These are phyloP conservation scores for Lycodopsis pacificus DNA, from an alignment of 2,797 vertebrate genomes.

Conservation along the genomic window DNA sequence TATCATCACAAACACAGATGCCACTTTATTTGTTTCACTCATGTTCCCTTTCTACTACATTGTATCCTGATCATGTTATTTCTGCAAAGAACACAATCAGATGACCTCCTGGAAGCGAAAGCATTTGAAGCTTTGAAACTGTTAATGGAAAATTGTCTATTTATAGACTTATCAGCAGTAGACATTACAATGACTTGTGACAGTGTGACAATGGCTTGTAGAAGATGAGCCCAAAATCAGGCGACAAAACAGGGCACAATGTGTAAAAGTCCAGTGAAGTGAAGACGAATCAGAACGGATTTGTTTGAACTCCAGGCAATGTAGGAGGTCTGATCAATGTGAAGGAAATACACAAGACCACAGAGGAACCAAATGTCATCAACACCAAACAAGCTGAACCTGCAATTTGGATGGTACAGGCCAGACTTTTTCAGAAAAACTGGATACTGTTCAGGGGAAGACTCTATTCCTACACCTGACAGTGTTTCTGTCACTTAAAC, in stretches of 20 bases:
- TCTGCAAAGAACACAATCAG: conserved; percentile 35
- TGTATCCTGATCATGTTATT: conserved; percentile 41
- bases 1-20: conserved; percentile 70
- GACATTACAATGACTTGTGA: conserved; percentile 5
- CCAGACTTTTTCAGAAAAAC: background rate
- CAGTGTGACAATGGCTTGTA: conserved; percentile 17
- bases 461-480: background rate
- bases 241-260: background rate
- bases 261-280: background rate
- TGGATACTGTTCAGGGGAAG: conserved; percentile 3
- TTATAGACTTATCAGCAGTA: conserved; percentile 28
- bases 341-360: background rate
- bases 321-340: background rate
- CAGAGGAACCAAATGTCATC: background rate
- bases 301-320: background rate
- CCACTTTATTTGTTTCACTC: conserved; percentile 62
- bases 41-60: conserved; percentile 38
- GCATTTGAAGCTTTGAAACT: conserved; percentile 26
- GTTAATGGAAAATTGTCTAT: conserved; percentile 13
- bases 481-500: background rate
- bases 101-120: conserved; percentile 45
- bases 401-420: background rate
- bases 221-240: conserved; percentile 3
- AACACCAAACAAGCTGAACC: background rate
- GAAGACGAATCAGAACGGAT: background rate